Evolutionary conservation across 2,888 invertebrate species (phyloP), one percentile per base, ranked within the genome.

Genomic region (Idaea straminata): DNA sequence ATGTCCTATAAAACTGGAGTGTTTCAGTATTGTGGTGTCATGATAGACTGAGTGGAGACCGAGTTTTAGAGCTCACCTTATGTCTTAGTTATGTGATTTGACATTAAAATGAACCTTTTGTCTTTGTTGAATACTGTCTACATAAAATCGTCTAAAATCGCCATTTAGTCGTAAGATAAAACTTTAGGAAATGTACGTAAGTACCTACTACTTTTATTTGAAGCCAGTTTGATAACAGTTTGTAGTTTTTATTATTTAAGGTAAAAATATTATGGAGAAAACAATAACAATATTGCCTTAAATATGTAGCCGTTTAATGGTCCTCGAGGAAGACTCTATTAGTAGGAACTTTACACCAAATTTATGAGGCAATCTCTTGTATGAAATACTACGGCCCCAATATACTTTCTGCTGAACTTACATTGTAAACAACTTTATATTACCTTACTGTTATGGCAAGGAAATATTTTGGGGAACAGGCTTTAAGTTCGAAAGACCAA

Each of bases 291-390:
- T 70, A 73, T 73, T 68, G 68, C 68, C 69, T 71, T 64, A 72
- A 74, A 75, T 73, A 72, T 72, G 74, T 75, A 75, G 80, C 70
- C 78, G 80, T 78, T 83, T 86, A 86, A 87, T 85, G 84, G 83
- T 71, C 80, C 77, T 77, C 72, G 72, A 82, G 82, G 83, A 86
- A 81, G 80, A 79, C 79, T 85, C 82, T 86, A 83, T 87, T 86
- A 87, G 86, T 83, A 83, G 78, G 77, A 83, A 81, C 79, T 80
- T 78, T 77, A 74, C 73, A 71, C 76, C 71, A 76, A 80, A 87
- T 87, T 87, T 87, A 87, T 85, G 78, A 70, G 67, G 74, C 83
- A 81, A 84, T 85, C 80, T 83, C 74, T 76, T 77, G 74, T 78
- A 77, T 78, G 78, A 77, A 80, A 78, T 76, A 77, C 72, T 70